phyloP scores from a whole-genome alignment of 2,797 vertebrate species.

The Falco peregrinus region DNA sequence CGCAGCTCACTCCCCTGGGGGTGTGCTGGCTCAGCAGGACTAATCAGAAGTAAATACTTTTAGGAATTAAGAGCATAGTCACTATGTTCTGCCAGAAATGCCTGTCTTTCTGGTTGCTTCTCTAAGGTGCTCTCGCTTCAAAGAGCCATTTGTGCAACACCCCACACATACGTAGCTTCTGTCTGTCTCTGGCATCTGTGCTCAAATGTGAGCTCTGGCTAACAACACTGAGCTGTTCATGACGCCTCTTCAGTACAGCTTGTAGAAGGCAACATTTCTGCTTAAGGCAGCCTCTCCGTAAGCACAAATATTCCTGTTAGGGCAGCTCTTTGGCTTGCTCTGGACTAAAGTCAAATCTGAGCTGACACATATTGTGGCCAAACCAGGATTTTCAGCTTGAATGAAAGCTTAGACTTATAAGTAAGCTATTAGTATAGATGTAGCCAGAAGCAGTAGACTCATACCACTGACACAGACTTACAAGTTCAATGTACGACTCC shows the following conservation, averaged over 20 bases:
- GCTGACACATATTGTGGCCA: accelerated
- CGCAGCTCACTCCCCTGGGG: not conserved
- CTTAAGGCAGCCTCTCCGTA: not conserved
- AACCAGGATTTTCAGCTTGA: not conserved
- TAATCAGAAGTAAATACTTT: not conserved
- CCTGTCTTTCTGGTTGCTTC: not conserved
- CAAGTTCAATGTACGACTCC: not conserved
- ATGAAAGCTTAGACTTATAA: not conserved
- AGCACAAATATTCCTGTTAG: not conserved
- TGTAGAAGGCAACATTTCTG: not conserved
- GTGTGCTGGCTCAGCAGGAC: not conserved
- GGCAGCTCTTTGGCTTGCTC: not conserved
- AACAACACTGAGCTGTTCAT: not conserved
- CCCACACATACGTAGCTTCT: no score
- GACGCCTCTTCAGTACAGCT: not conserved
- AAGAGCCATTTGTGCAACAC: not conserved
- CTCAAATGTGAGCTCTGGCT: not conserved
- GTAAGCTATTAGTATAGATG: not conserved
- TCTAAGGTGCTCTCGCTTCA: not conserved
- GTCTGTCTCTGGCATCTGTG: not conserved
- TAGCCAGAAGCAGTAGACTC: not conserved
- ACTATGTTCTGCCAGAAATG: not conserved
- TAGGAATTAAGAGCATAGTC: not conserved
- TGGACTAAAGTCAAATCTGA: not conserved
- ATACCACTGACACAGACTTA: not conserved